phyloP scores from a whole-genome alignment of 2,888 invertebrate genomes.

The Lymantria monacha region DNA sequence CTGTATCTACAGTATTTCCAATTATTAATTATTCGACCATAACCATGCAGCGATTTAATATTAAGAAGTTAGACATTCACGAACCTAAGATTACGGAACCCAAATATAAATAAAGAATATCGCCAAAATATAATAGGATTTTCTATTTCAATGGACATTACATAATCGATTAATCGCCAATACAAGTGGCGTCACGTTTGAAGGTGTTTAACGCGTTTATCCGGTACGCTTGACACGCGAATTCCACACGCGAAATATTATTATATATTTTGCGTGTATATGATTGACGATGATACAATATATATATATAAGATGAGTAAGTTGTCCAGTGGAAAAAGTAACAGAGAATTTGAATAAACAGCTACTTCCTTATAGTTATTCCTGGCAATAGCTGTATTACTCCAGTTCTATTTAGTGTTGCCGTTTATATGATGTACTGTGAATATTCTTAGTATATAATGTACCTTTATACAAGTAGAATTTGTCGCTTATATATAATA shows the following conservation, averaged over 20 bases:
- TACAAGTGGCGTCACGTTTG: constrained; percentile 46
- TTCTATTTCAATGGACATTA: constrained; percentile 40
- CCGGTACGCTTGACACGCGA: constrained; percentile 52
- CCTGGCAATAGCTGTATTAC: constrained; percentile 33
- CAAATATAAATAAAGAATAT: background rate
- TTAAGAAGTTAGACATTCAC: too few species aligned
- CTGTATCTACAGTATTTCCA: too few species aligned
- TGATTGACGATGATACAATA: too few species aligned
- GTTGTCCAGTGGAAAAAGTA: constrained; percentile 13
- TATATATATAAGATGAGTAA: too few species aligned
- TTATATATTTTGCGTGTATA: too few species aligned
- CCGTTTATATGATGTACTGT: too few species aligned
- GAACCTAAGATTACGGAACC: background rate
- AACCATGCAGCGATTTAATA: too few species aligned
- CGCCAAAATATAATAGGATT: background rate
- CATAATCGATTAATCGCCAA: constrained; percentile 54
- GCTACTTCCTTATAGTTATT: constrained; percentile 17
- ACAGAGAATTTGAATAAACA: constrained; percentile 25
- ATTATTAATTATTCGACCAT: too few species aligned
- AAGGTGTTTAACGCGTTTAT: constrained; percentile 48
- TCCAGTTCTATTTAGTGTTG: background rate
- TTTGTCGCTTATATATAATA: too few species aligned
- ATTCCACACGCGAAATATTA: constrained; percentile 37
- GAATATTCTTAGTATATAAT: too few species aligned
- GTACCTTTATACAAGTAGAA: too few species aligned